Percentiles rank a stretch among this genome's conserved stretches.
Conservation (phyloP, 2,888 invertebrate species). For the Napeogenes inachia region DNA sequence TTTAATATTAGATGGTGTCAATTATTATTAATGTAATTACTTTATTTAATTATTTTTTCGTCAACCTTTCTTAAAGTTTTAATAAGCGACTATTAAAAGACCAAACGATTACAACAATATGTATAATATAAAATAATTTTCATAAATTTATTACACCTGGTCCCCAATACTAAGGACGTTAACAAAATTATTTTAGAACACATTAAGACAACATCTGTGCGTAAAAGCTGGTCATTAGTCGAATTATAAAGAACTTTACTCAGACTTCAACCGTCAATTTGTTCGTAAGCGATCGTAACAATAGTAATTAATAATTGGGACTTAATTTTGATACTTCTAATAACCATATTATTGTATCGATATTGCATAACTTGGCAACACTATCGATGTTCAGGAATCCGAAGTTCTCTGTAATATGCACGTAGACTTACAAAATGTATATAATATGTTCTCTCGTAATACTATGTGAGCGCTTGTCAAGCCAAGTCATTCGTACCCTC, state of each 20-base stretch:
- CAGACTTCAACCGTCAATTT: constrained; percentile 6
- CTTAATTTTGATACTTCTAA: no score
- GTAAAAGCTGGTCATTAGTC: constrained; percentile 21
- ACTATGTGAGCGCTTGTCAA: not conserved
- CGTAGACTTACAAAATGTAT: not conserved
- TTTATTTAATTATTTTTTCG: no score
- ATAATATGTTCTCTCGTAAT: constrained; percentile 3
- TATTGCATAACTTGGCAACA: no score
- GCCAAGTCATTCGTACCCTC: constrained; percentile 3
- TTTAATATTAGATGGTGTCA: no score
- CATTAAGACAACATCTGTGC: constrained; percentile 23
- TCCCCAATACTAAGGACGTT: constrained; percentile 10
- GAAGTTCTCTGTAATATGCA: no score
- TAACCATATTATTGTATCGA: no score
- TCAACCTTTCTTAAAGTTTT: no score
- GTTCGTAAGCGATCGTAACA: not conserved
- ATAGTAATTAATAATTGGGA: not conserved
- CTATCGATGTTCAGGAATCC: no score
- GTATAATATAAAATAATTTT: not conserved
- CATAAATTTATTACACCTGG: constrained; percentile 1
- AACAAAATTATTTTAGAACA: constrained; percentile 19
- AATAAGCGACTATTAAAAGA: no score
- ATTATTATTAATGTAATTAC: no score
- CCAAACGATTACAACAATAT: no score
- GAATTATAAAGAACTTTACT: constrained; percentile 23